Percentiles rank a stretch among this genome's conserved stretches.
phyloP scores from a whole-genome alignment of 2,797 vertebrate species.

The Helarctos malayanus region DNA sequence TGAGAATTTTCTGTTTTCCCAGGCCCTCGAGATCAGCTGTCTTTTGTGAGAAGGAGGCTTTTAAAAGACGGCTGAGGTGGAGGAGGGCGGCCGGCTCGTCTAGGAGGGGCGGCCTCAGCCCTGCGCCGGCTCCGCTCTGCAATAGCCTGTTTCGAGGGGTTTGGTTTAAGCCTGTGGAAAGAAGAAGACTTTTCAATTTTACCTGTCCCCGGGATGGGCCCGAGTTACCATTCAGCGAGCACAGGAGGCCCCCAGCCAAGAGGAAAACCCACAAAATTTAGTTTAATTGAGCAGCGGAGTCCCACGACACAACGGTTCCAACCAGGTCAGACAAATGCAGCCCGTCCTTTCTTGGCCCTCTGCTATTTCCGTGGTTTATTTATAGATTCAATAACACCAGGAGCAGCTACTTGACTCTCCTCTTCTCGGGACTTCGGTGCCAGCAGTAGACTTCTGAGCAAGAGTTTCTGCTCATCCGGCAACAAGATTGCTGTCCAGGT shows the following conservation, averaged over 20 bases:
- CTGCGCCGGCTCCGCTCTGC: conserved; percentile 16
- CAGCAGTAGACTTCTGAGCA: conserved; percentile 60
- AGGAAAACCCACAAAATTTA: conserved; percentile 65
- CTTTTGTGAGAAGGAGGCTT: conserved; percentile 82
- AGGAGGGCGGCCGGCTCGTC: conserved; percentile 62
- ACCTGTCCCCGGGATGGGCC: conserved; percentile 64
- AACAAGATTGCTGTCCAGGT: conserved; percentile 78
- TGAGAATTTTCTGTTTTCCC: conserved; percentile 85
- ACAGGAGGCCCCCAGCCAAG: neutral
- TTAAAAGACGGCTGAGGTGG: conserved; percentile 82
- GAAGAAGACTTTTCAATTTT: conserved; percentile 79
- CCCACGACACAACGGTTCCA: neutral
- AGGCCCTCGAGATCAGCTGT: conserved; percentile 82
- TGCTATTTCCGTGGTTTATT: conserved; percentile 63
- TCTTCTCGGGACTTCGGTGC: conserved; percentile 52
- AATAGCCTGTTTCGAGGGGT: conserved; percentile 70
- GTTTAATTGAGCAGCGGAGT: conserved; percentile 70
- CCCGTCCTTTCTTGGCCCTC: conserved; percentile 44
- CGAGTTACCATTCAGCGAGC: conserved; percentile 68
- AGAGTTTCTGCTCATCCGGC: conserved; percentile 62
- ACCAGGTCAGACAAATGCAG: conserved; percentile 7
- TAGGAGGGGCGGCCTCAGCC: conserved; percentile 63
- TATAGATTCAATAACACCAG: conserved; percentile 73
- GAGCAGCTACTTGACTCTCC: conserved; percentile 69
- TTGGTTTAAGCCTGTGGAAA: conserved; percentile 81